Conservation (phyloP, 1,140 invertebrate species). For the Drosophila sturtevanti region DNA sequence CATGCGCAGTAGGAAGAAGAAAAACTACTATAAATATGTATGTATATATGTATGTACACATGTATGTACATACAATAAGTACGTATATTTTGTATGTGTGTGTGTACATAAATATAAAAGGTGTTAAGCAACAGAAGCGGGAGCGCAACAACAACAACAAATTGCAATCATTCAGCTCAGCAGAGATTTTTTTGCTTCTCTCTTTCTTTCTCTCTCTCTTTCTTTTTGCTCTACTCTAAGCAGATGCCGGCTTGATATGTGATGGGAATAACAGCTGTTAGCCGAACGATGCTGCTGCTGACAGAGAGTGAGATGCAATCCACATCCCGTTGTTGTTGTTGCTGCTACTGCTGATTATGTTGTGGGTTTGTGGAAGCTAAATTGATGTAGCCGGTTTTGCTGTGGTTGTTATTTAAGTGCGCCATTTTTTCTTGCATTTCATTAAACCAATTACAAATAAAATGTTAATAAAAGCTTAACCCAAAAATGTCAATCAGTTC, state of each 20-base stretch:
- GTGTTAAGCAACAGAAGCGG: constrained; percentile 49
- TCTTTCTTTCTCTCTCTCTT: background rate
- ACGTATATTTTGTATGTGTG: constrained; percentile 8
- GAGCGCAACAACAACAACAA: constrained; percentile 48
- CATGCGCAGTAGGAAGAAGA: constrained; percentile 71
- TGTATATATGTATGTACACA: constrained; percentile 12
- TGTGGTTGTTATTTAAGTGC: constrained; percentile 6
- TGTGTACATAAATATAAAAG: constrained; percentile 23
- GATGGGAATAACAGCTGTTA: constrained; percentile 45
- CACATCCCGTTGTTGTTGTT: constrained; percentile 32
- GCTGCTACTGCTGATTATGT: constrained; percentile 10
- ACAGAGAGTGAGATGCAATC: constrained; percentile 24
- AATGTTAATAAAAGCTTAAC: constrained; percentile 44
- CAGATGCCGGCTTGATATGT: constrained; percentile 30
- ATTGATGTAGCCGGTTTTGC: constrained; percentile 24
- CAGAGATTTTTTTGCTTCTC: constrained; percentile 44
- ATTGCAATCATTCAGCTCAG: constrained; percentile 30
- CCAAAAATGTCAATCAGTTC: constrained; percentile 44
- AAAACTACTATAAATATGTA: constrained; percentile 28
- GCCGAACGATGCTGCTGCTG: background rate
- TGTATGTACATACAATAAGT: constrained; percentile 20
- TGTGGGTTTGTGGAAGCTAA: constrained; percentile 25
- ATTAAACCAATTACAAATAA: constrained; percentile 44
- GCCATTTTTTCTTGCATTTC: constrained; percentile 34
- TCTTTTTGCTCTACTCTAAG: constrained; percentile 11